These are phyloP conservation scores for Furcula furcula DNA, from an alignment of 2,888 invertebrate genomes.

Conservation along the genomic window DNA sequence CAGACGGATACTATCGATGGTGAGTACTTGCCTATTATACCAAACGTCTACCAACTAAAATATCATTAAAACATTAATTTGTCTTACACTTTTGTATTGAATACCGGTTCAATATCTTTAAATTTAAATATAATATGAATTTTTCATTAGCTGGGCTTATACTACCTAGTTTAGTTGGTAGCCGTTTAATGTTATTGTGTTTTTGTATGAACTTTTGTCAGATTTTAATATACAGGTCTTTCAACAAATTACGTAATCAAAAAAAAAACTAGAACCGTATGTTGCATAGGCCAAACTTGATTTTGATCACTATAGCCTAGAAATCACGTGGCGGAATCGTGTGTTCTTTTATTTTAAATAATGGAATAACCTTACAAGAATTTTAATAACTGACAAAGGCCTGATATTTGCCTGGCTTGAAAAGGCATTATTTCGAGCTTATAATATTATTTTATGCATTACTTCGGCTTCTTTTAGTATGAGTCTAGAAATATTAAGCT, in stretches of 20 bases:
- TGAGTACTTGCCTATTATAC: constrained; percentile 66
- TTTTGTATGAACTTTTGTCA: constrained; percentile 27
- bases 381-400: constrained; percentile 19
- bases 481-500: constrained; percentile 10
- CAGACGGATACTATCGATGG: constrained; percentile 89
- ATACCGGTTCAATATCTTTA: constrained; percentile 1
- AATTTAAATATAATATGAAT: background rate
- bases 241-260: background rate
- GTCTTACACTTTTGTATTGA: too few species aligned
- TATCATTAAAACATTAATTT: too few species aligned
- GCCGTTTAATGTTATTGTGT: constrained; percentile 21
- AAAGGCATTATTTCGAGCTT: constrained; percentile 16
- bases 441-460: constrained; percentile 7
- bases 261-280: background rate
- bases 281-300: background rate
- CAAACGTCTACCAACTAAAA: constrained; percentile 26
- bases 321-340: background rate
- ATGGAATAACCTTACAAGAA: background rate
- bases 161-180: constrained; percentile 27
- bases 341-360: background rate
- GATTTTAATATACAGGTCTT: constrained; percentile 13
- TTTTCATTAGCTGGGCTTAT: background rate
- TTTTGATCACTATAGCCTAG: background rate
- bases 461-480: constrained; percentile 15
- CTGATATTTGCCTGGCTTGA: constrained; percentile 7